Percentiles rank a stretch among this genome's conserved stretches.
phyloP scores from a whole-genome alignment of 2,113 vertebrate species.

The Corydoras sp. region DNA sequence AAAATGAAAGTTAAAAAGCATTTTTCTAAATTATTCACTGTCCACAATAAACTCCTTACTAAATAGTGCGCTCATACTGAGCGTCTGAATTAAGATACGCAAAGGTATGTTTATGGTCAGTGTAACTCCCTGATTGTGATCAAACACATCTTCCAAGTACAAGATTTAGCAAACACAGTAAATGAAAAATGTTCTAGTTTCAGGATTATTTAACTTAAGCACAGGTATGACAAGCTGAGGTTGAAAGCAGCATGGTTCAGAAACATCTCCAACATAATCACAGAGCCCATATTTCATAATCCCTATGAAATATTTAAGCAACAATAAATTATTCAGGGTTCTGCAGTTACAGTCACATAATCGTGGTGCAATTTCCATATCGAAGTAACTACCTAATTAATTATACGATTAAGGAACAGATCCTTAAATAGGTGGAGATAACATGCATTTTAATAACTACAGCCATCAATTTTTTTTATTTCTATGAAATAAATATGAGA shows the following conservation, averaged over 20 bases:
- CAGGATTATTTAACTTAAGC: conserved; percentile 14
- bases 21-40: neutral
- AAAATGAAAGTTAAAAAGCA: neutral
- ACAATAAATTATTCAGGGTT: conserved; percentile 36
- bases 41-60: too few species aligned
- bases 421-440: conserved; percentile 15
- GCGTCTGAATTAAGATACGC: too few species aligned
- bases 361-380: conserved; percentile 35
- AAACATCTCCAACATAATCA: conserved; percentile 11
- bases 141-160: too few species aligned
- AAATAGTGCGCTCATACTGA: too few species aligned
- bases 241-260: conserved; percentile 18
- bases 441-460: conserved; percentile 17
- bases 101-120: too few species aligned
- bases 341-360: conserved; percentile 19
- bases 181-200: neutral
- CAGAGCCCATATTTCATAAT: conserved; percentile 28
- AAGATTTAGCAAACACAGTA: neutral
- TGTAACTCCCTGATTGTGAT: too few species aligned
- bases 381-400: conserved; percentile 42
- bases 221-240: conserved; percentile 14
- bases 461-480: neutral
- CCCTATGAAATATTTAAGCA: conserved; percentile 41
- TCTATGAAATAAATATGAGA: too few species aligned
- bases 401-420: conserved; percentile 37